Conservation (phyloP, 2,113 vertebrate genomes). For the Formicarius rufipectus region DNA sequence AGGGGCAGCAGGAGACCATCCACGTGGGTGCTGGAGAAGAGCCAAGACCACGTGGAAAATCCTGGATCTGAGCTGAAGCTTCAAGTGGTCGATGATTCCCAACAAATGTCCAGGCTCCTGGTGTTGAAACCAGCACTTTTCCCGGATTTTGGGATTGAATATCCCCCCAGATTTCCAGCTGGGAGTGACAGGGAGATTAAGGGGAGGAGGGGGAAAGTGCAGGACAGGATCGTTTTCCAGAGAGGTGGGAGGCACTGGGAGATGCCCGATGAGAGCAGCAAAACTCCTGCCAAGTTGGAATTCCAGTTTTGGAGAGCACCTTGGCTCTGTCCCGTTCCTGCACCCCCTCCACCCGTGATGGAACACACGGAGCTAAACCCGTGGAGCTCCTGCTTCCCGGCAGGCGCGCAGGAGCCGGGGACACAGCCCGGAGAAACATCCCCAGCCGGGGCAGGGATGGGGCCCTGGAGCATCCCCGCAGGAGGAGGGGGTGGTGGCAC, state of each 20-base stretch:
- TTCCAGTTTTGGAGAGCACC: not conserved
- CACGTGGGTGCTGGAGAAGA: accelerated
- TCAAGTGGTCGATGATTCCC: accelerated
- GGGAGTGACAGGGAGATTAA: not conserved
- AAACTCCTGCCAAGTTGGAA: accelerated
- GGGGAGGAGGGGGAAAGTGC: not conserved
- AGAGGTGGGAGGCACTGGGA: not conserved
- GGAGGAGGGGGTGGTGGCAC: not conserved
- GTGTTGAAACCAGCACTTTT: not conserved
- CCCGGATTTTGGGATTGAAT: not conserved
- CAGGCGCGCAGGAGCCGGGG: accelerated
- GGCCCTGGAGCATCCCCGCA: not conserved
- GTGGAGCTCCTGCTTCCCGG: not conserved
- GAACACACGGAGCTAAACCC: not conserved
- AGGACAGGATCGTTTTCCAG: not conserved
- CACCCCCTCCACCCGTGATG: accelerated
- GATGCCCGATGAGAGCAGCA: not conserved
- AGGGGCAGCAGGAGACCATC: accelerated
- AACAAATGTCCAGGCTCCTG: not conserved
- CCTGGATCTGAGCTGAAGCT: not conserved
- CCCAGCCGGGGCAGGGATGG: accelerated
- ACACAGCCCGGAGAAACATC: not conserved
- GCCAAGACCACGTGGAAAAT: not conserved
- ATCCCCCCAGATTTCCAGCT: not conserved
- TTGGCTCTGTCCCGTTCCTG: not conserved